Conservation (phyloP, 2,888 invertebrate genomes). For the Parnassius mnemosyne region DNA sequence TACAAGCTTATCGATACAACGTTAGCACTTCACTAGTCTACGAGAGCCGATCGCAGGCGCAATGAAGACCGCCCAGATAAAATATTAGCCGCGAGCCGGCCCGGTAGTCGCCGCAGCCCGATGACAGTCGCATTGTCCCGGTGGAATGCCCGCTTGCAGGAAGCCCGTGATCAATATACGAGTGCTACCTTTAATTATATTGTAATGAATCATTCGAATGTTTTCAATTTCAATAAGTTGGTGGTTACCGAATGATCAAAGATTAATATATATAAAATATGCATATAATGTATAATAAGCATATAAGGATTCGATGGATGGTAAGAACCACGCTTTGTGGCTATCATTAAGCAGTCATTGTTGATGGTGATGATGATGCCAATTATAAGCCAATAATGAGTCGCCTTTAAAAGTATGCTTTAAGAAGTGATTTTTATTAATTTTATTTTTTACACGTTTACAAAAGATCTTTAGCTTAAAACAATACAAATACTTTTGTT, state of each 20-base stretch:
- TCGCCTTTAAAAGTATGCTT: too few relatives aligned
- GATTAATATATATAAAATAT: too few relatives aligned
- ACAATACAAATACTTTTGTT: too few relatives aligned
- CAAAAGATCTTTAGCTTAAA: too few relatives aligned
- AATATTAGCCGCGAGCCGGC: constrained; percentile 68
- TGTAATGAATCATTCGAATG: neutral
- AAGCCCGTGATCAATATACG: constrained; percentile 8
- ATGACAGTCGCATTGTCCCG: constrained; percentile 66
- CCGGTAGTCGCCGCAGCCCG: constrained; percentile 65
- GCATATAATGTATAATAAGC: too few relatives aligned
- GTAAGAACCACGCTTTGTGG: too few relatives aligned
- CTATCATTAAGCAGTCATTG: too few relatives aligned
- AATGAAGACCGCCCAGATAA: constrained; percentile 78
- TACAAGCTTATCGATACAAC: constrained; percentile 32
- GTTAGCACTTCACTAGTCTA: constrained; percentile 37
- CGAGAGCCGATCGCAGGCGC: constrained; percentile 55
- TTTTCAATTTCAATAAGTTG: neutral
- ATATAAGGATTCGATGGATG: too few relatives aligned
- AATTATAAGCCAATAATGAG: too few relatives aligned
- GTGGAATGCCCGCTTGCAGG: constrained; percentile 25
- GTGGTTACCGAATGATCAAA: neutral
- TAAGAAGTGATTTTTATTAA: too few relatives aligned
- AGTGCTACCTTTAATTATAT: neutral
- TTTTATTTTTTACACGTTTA: too few relatives aligned
- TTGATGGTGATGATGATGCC: too few relatives aligned